Percentiles rank a stretch among this genome's conserved stretches.
Conservation (phyloP, 2,888 invertebrate species). For the Suillia variegata region DNA sequence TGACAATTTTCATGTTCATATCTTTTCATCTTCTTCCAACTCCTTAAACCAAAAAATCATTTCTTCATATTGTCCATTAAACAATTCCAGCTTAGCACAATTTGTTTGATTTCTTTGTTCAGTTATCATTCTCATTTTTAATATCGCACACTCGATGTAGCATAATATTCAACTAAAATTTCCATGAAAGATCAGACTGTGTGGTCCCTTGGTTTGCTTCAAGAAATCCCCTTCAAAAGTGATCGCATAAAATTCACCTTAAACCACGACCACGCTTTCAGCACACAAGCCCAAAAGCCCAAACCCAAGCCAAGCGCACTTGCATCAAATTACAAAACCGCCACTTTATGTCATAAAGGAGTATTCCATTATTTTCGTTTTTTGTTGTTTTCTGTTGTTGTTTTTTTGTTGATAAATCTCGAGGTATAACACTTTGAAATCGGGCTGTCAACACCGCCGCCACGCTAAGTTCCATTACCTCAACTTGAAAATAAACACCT, state of each 20-base stretch:
- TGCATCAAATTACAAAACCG: conserved; percentile 40
- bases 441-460: conserved; percentile 19
- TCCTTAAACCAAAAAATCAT: too few species aligned
- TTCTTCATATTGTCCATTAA: too few species aligned
- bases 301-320: conserved; percentile 9
- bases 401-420: too few species aligned
- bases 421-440: conserved; percentile 16
- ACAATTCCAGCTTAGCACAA: too few species aligned
- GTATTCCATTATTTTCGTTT: too few species aligned
- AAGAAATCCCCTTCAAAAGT: conserved; percentile 5
- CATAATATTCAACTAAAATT: too few species aligned
- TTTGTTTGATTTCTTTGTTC: too few species aligned
- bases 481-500: conserved; percentile 45
- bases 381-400: neutral
- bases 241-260: conserved; percentile 39
- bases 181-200: conserved; percentile 28
- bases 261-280: conserved; percentile 33
- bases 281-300: conserved; percentile 12
- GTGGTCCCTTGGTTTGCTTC: conserved; percentile 31
- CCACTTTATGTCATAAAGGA: conserved; percentile 28
- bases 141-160: too few species aligned
- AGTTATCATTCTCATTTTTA: too few species aligned
- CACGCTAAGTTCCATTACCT: conserved; percentile 39
- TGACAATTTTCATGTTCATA: too few species aligned
- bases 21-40: too few species aligned